Evolutionary conservation across 2,797 vertebrate genomes (phyloP), one percentile per base, ranked within the genome.

Genomic region (Melanitta fusca): DNA sequence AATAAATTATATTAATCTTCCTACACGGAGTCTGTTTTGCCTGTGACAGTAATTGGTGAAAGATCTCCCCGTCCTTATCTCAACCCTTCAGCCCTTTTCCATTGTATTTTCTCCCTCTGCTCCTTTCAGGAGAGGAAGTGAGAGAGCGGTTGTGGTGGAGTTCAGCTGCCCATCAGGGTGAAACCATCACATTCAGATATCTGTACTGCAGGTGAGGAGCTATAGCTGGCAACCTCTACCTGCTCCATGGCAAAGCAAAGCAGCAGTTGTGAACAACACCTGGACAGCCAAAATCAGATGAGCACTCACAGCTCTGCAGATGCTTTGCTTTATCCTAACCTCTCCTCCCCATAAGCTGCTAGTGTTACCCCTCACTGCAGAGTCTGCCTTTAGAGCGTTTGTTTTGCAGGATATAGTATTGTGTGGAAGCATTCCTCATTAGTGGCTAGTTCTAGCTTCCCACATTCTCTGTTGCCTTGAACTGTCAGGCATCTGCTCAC

Each of bases 161-260:
- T 53, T 53, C 15, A 53, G 27, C 27, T 53, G 51, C 51, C 51
- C 27, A 53, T 16, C 51, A 53, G 14, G 27, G 51, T 53, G 51
- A 53, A 53, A 53, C 27, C 27, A 17, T 9, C 27, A 53, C 51
- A 53, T 53, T 53, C 51, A 53, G 13, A 65, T 18, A 15, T 57
- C 64, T 49, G 24, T 0, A 0, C n/a, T 0, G 0, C 13, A 66
- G 71, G 24, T 36, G 38, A 62, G 78, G 34, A 77, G 24, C 22
- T 62, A 28, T 18, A 74, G 32, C 60, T 24, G 47, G 24, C 9
- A 56, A 6, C 24, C 15, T 32, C 32, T 18, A 36, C 30, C n/a
- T 57, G 24, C 43, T 75, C 54, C 72, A 38, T 47, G 75, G 20
- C 20, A 47, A 83, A 39, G 53, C 21, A 71, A 43, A 72, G 20